A percentile compares a stretch with the other conserved stretches of the same genome.
Evolutionary conservation across 1,140 invertebrate species (phyloP).

Genomic region (Sminthurinus signatus): DNA sequence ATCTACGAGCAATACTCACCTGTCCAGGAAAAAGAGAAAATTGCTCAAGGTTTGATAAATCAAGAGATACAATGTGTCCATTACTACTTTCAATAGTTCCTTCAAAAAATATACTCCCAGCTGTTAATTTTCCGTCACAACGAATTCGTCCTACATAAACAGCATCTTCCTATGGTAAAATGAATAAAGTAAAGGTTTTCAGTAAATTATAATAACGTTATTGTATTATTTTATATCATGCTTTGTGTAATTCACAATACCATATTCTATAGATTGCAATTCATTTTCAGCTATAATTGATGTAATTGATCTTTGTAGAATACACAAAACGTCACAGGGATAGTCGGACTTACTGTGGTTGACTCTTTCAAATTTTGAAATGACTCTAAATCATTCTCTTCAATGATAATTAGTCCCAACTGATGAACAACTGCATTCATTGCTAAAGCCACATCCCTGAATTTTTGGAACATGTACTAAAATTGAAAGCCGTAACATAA

Average conservation of each 20-base stretch:
- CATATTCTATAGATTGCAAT: too few relatives aligned
- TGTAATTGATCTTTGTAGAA: too few relatives aligned
- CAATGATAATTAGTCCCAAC: constrained; percentile 1
- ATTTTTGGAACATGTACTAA: constrained; percentile 54
- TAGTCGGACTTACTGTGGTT: constrained; percentile 14
- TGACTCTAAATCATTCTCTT: constrained; percentile 8
- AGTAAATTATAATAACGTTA: too few relatives aligned
- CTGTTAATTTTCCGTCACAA: constrained; percentile 63
- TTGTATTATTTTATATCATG: too few relatives aligned
- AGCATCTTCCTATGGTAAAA: constrained; percentile 12
- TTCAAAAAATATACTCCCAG: constrained; percentile 61
- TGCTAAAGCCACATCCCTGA: constrained; percentile 47
- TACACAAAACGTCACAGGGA: neutral
- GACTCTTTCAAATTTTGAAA: constrained; percentile 18
- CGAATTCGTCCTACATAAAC: constrained; percentile 58
- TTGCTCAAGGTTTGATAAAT: constrained; percentile 56
- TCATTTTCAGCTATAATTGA: too few relatives aligned
- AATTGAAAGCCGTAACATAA: too few relatives aligned
- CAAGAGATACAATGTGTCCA: constrained; percentile 50
- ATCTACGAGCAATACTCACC: too few relatives aligned
- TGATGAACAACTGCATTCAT: constrained; percentile 15
- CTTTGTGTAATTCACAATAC: too few relatives aligned
- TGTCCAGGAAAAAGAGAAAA: constrained; percentile 80
- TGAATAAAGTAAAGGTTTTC: too few relatives aligned
- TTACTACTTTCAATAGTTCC: constrained; percentile 36